phyloP scores from a whole-genome alignment of 2,113 vertebrate genomes.

The Channa argus region DNA sequence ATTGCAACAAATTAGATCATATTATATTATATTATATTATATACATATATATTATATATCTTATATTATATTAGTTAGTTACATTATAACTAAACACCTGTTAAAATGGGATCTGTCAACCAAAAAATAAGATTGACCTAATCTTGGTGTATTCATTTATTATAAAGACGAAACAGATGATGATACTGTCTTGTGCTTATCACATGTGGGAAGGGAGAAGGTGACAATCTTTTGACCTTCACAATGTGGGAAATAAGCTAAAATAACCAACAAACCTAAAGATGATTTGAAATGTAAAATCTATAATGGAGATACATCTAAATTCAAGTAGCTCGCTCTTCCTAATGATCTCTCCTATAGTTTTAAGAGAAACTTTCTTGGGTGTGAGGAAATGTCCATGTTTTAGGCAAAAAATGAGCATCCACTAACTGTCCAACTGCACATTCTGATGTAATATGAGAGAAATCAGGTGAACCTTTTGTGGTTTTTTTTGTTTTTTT shows the following conservation, averaged over 20 bases:
- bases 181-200: slow-evolving; percentile 9
- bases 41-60: no score
- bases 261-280: no score
- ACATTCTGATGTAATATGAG: slow-evolving; percentile 12
- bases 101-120: no score
- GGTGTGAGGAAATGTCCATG: not conserved
- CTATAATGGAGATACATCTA: not conserved
- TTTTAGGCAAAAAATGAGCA: not conserved
- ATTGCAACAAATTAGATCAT: no score
- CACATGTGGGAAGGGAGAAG: no score
- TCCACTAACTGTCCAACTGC: not conserved
- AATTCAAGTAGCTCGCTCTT: not conserved
- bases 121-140: no score
- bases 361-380: not conserved
- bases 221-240: no score
- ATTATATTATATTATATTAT: no score
- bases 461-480: not conserved
- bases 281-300: not conserved
- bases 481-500: slow-evolving; percentile 4
- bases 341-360: not conserved
- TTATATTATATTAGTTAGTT: no score
- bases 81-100: no score
- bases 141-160: no score
- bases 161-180: slow-evolving; percentile 7
- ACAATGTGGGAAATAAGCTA: no score